A percentile compares a stretch with the other conserved stretches of the same genome.
phyloP scores from a whole-genome alignment of 2,797 vertebrate species.

The Cygnus olor region DNA sequence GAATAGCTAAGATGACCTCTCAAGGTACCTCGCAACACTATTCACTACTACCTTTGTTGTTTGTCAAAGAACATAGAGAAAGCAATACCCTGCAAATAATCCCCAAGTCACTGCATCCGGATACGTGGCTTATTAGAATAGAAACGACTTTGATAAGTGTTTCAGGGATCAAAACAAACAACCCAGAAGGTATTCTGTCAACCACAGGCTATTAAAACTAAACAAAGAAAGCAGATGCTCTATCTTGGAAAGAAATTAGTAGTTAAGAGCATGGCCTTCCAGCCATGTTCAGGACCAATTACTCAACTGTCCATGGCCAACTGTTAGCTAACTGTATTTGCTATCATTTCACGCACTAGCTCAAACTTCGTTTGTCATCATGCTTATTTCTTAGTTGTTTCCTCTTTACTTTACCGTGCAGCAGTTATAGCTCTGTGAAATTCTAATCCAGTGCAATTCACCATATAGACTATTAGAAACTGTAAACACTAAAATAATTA shows the following conservation, averaged over 20 bases:
- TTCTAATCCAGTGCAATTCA: not conserved
- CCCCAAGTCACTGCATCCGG: not conserved
- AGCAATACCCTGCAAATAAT: not conserved
- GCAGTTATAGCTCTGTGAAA: not conserved
- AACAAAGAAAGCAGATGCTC: not conserved
- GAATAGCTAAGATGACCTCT: not conserved
- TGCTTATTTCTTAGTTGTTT: not conserved
- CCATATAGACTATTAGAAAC: not conserved
- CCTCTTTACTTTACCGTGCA: not conserved
- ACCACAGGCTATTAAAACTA: not conserved
- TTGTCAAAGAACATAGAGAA: not conserved
- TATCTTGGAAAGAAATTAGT: conserved; percentile 18
- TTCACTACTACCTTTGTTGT: not conserved
- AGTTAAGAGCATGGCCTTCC: conserved; percentile 26
- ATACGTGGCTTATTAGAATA: not conserved
- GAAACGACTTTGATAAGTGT: not conserved
- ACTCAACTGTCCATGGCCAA: conserved; percentile 14
- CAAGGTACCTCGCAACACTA: not conserved
- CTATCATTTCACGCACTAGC: not conserved
- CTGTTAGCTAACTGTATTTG: not conserved
- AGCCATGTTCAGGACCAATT: conserved; percentile 12
- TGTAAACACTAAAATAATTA: not conserved
- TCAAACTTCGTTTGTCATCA: not conserved
- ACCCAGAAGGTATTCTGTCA: not conserved
- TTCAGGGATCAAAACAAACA: not conserved